A percentile compares a stretch with the other conserved stretches of the same genome.
Conservation (phyloP, 2,888 invertebrate genomes). For the Tuta absoluta region DNA sequence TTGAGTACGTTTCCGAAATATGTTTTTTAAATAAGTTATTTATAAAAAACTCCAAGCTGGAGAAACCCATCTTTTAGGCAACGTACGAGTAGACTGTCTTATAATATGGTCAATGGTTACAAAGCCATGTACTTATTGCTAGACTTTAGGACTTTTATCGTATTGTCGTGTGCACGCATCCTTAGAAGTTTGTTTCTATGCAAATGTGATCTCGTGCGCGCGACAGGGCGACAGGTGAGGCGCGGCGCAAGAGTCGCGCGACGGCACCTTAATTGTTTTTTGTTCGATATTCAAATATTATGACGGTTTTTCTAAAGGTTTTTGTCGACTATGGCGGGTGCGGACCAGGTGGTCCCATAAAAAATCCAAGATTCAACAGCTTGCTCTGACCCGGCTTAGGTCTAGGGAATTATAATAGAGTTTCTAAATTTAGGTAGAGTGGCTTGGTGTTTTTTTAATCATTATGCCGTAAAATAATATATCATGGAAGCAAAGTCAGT, state of each 20-base stretch:
- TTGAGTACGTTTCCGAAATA: too few species aligned
- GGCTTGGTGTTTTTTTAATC: not conserved
- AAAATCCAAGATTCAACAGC: slow-evolving; percentile 68
- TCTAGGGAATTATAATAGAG: slow-evolving; percentile 26
- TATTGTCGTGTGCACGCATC: slow-evolving; percentile 41
- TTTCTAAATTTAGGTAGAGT: slow-evolving; percentile 20
- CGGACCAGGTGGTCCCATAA: slow-evolving; percentile 77
- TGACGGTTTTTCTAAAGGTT: slow-evolving; percentile 70
- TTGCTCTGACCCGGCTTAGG: slow-evolving; percentile 48
- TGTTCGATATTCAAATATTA: slow-evolving; percentile 80
- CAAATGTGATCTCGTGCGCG: slow-evolving; percentile 77
- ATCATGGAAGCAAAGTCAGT: too few species aligned
- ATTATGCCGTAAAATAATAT: too few species aligned
- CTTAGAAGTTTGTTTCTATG: slow-evolving; percentile 72
- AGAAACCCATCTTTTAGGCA: too few species aligned
- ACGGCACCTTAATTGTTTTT: slow-evolving; percentile 80
- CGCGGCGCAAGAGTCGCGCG: slow-evolving; percentile 58
- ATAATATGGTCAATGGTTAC: too few species aligned
- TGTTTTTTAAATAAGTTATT: too few species aligned
- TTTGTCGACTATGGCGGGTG: slow-evolving; percentile 74
- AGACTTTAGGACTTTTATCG: not conserved
- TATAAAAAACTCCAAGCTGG: too few species aligned
- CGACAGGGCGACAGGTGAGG: slow-evolving; percentile 81
- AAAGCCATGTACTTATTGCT: not conserved
- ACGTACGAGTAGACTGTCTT: too few species aligned